Evolutionary conservation across 2,113 vertebrate genomes (phyloP).

Genomic region (Hippoglossus stenolepis): DNA sequence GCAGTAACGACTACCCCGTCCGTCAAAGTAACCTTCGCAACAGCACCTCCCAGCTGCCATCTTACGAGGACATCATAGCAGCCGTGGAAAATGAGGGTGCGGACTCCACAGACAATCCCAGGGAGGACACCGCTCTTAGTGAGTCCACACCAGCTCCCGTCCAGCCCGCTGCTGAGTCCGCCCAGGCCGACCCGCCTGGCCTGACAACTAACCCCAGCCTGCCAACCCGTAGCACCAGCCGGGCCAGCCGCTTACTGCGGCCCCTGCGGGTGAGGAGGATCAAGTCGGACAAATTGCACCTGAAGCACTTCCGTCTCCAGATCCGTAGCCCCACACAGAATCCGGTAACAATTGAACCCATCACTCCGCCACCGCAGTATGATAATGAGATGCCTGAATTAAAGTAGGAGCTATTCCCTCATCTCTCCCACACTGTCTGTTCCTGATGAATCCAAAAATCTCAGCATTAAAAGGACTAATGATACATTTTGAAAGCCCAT

Average conservation of each 20-base stretch:
- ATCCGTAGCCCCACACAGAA: conserved; percentile 78
- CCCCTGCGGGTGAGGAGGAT: conserved; percentile 92
- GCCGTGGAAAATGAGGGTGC: conserved; percentile 79
- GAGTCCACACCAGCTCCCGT: background rate
- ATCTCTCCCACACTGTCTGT: background rate
- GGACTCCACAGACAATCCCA: conserved; percentile 22
- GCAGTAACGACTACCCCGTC: conserved; percentile 74
- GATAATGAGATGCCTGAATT: conserved; percentile 84
- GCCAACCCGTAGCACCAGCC: conserved; percentile 81
- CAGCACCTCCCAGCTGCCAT: conserved; percentile 90
- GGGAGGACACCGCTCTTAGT: conserved; percentile 23
- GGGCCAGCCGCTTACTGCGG: conserved; percentile 86
- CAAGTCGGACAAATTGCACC: conserved; percentile 94
- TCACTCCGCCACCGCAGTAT: conserved; percentile 93
- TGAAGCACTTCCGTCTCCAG: conserved; percentile 88
- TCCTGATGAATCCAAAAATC: conserved; percentile 15
- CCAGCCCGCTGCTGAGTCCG: accelerated
- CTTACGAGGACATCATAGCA: conserved; percentile 91
- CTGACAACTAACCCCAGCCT: conserved; percentile 15
- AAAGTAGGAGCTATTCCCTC: conserved; percentile 28
- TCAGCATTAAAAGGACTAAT: conserved; percentile 31
- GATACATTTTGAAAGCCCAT: conserved; percentile 14
- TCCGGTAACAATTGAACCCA: conserved; percentile 88
- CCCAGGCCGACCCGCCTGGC: background rate
- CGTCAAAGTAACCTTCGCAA: conserved; percentile 81